Conservation (phyloP, 2,888 invertebrate species). For the Dryococelus australis region DNA sequence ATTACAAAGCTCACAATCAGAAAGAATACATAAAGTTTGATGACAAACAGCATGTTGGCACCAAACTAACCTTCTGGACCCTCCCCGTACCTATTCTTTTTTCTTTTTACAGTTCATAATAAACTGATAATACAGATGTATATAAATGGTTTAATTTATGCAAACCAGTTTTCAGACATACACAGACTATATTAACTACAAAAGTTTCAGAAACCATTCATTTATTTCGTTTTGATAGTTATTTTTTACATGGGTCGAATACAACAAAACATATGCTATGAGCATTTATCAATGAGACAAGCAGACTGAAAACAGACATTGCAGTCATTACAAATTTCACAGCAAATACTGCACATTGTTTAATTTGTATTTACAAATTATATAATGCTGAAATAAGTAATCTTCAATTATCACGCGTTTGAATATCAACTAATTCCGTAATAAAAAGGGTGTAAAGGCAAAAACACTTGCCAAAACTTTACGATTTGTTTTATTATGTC, state of each 20-base stretch:
- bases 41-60: no score
- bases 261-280: constrained; percentile 1
- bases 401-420: neutral
- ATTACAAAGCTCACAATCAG: no score
- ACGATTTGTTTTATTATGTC: constrained; percentile 42
- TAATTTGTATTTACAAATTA: neutral
- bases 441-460: constrained; percentile 9
- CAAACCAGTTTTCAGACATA: no score
- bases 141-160: no score
- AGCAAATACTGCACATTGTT: constrained; percentile 9
- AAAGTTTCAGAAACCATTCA: neutral
- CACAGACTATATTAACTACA: neutral
- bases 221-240: neutral
- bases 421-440: neutral
- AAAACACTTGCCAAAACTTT: constrained; percentile 19
- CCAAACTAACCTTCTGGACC: no score
- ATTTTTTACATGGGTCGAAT: constrained; percentile 16
- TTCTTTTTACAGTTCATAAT: no score
- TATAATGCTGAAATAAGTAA: neutral
- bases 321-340: neutral
- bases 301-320: neutral
- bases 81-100: no score
- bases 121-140: no score
- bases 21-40: no score
- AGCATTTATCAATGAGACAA: constrained; percentile 1